Evolutionary conservation across 2,797 vertebrate genomes (phyloP).

Genomic region (Chanos chanos): DNA sequence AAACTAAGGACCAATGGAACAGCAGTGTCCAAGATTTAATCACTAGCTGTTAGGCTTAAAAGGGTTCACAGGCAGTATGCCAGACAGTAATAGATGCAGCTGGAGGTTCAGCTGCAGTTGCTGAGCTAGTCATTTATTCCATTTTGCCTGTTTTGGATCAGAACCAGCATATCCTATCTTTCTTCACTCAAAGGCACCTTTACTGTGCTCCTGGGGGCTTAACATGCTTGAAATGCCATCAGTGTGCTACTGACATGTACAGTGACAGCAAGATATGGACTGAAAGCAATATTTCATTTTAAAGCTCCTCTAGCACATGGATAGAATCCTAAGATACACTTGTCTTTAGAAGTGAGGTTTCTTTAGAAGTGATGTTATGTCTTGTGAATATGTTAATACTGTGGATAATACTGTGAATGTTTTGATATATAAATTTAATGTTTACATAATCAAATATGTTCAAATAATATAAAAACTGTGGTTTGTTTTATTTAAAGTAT

Average conservation of each 20-base stretch:
- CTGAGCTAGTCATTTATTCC: slow-evolving; percentile 38
- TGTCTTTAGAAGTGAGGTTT: too few species aligned
- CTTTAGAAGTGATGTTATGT: too few species aligned
- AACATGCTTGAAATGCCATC: slow-evolving; percentile 6
- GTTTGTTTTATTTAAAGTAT: too few species aligned
- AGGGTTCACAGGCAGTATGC: slow-evolving; percentile 53
- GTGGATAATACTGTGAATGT: too few species aligned
- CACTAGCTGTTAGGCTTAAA: slow-evolving; percentile 51
- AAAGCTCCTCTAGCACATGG: too few species aligned
- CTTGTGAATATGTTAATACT: too few species aligned
- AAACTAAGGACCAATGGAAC: slow-evolving; percentile 26
- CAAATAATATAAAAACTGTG: too few species aligned
- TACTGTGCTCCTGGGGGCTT: neutral
- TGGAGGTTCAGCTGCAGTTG: slow-evolving; percentile 39
- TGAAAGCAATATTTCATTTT: too few species aligned
- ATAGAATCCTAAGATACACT: too few species aligned
- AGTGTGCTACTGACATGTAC: neutral
- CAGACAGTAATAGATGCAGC: slow-evolving; percentile 61
- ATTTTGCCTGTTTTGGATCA: slow-evolving; percentile 29
- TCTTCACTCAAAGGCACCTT: slow-evolving; percentile 47
- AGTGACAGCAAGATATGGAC: too few species aligned
- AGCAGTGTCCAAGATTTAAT: slow-evolving; percentile 45
- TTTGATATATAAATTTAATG: too few species aligned
- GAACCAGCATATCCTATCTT: slow-evolving; percentile 15
- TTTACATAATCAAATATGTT: too few species aligned